These are phyloP conservation scores for Aphelocoma californica DNA, from an alignment of 2,797 vertebrate species.

Conservation along the genomic window DNA sequence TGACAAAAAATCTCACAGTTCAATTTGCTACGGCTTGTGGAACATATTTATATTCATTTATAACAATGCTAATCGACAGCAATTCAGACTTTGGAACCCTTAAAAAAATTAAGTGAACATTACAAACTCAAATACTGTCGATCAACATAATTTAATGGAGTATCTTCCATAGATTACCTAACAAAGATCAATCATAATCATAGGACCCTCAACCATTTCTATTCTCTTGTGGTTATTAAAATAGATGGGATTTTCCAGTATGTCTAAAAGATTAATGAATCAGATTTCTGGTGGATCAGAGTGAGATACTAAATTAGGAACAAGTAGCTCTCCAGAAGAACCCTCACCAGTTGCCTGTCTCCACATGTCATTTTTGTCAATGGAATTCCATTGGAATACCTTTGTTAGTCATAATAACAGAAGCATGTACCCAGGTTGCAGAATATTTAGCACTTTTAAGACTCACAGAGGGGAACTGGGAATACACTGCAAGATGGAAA, in stretches of 20 bases:
- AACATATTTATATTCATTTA: conserved; percentile 54
- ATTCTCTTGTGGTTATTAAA: conserved; percentile 45
- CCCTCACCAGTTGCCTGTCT: background rate
- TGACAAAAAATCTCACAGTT: conserved; percentile 32
- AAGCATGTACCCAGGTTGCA: background rate
- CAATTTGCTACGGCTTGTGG: conserved; percentile 1
- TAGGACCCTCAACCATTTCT: conserved; percentile 1
- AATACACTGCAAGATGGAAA: background rate
- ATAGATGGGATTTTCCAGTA: conserved; percentile 32
- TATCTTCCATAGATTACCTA: conserved; percentile 53
- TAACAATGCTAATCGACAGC: conserved; percentile 51
- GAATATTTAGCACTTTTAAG: background rate
- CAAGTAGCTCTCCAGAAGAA: background rate
- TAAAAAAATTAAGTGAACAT: conserved; percentile 55
- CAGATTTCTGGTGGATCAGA: background rate
- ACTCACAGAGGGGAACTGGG: background rate
- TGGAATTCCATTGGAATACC: background rate
- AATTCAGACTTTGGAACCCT: conserved; percentile 16
- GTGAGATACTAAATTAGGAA: background rate
- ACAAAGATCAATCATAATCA: conserved; percentile 65
- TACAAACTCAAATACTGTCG: conserved; percentile 42
- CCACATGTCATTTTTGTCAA: background rate
- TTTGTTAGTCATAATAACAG: background rate
- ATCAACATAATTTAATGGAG: conserved; percentile 63
- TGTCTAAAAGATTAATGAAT: conserved; percentile 55